Evolutionary conservation across 1,140 invertebrate genomes (phyloP).

Genomic region (Brachionus angularis): DNA sequence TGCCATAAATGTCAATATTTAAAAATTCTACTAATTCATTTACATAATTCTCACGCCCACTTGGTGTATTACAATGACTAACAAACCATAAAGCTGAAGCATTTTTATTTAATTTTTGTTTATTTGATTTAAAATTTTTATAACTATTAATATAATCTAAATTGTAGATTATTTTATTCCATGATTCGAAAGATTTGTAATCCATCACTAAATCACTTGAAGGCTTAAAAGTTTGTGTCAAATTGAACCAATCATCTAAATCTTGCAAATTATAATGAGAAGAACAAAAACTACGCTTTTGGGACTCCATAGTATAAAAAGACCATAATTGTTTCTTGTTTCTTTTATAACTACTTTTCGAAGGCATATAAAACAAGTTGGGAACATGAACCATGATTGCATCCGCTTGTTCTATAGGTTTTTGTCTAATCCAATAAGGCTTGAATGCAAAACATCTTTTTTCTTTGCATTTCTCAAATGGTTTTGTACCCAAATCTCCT

Average conservation of each 20-base stretch:
- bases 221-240: slow-evolving; percentile 27
- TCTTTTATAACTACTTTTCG: slow-evolving; percentile 2
- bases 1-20: slow-evolving; percentile 68
- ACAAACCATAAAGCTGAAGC: slow-evolving; percentile 64
- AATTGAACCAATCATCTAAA: slow-evolving; percentile 43
- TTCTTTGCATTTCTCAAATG: slow-evolving; percentile 19
- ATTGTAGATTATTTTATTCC: not conserved
- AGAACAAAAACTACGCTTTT: not conserved
- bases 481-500: not conserved
- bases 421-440: not conserved
- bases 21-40: slow-evolving; percentile 62
- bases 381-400: slow-evolving; percentile 23
- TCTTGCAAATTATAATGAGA: not conserved
- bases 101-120: not conserved
- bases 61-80: slow-evolving; percentile 63
- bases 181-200: not conserved
- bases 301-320: slow-evolving; percentile 9
- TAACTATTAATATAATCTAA: not conserved
- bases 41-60: slow-evolving; percentile 62
- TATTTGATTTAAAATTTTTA: not conserved
- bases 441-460: slow-evolving; percentile 15
- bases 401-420: not conserved
- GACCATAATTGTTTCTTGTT: slow-evolving; percentile 11
- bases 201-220: slow-evolving; percentile 1
- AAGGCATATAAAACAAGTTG: not conserved